Conservation (phyloP, 2,888 invertebrate genomes). For the Epistrophe grossulariae region DNA sequence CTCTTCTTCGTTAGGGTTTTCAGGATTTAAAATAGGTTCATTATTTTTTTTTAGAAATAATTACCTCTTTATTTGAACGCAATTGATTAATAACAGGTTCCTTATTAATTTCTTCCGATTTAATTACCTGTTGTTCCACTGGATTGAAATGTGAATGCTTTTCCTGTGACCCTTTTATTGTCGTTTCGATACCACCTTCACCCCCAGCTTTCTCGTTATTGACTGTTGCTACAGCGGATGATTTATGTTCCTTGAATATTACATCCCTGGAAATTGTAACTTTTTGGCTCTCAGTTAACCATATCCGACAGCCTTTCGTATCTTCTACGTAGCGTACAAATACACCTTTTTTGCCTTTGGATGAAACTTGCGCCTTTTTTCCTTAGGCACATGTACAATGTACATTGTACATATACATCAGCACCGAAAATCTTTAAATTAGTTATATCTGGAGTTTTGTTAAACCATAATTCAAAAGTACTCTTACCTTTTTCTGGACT, state of each 20-base stretch:
- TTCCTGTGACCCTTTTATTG: background rate
- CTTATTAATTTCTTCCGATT: background rate
- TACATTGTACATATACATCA: too few species aligned
- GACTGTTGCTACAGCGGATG: too few species aligned
- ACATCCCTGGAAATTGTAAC: background rate
- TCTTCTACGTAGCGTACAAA: too few species aligned
- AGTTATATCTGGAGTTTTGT: conserved; percentile 21
- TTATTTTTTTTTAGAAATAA: background rate
- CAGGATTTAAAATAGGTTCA: background rate
- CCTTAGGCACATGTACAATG: conserved; percentile 75
- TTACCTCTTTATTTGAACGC: conserved; percentile 8
- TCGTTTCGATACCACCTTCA: background rate
- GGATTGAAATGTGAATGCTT: background rate
- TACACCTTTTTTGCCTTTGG: too few species aligned
- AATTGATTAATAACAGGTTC: background rate
- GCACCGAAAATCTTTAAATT: conserved; percentile 80
- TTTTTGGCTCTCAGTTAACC: too few species aligned
- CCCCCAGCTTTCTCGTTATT: background rate
- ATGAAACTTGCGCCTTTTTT: too few species aligned
- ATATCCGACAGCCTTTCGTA: too few species aligned
- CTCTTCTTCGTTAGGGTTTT: too few species aligned
- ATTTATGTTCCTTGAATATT: background rate
- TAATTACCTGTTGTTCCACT: conserved; percentile 3
- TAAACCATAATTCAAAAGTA: conserved; percentile 77
- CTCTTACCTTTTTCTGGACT: conserved; percentile 73